Evolutionary conservation across 2,888 invertebrate species (phyloP).

Genomic region (Malthinus seriepunctatus): DNA sequence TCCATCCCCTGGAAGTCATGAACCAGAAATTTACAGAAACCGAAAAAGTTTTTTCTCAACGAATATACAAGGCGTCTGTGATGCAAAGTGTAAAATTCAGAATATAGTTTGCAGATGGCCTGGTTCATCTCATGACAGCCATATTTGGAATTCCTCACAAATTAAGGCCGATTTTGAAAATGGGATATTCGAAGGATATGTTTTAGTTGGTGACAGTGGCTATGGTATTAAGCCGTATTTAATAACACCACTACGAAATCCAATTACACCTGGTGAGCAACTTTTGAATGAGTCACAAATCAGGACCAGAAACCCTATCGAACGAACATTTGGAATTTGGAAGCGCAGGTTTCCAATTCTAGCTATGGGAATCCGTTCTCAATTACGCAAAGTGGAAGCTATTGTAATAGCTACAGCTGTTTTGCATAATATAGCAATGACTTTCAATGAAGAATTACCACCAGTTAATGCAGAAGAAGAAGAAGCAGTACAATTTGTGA

Average conservation of each 20-base stretch:
- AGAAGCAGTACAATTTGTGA: background rate
- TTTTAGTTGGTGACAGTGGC: constrained; percentile 38
- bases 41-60: constrained; percentile 37
- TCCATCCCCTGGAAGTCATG: constrained; percentile 26
- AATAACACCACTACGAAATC: constrained; percentile 34
- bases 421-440: no score
- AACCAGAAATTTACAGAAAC: constrained; percentile 39
- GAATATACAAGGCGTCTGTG: constrained; percentile 38
- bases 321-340: constrained; percentile 38
- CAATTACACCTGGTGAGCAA: constrained; percentile 23
- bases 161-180: constrained; percentile 13
- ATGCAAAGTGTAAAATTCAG: constrained; percentile 31
- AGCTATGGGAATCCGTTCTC: constrained; percentile 37
- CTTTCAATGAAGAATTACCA: no score
- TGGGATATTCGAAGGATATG: constrained; percentile 20
- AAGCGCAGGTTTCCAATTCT: constrained; percentile 42
- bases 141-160: constrained; percentile 15
- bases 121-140: constrained; percentile 27
- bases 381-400: constrained; percentile 30
- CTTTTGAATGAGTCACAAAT: constrained; percentile 36
- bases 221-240: constrained; percentile 36
- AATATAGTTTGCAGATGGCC: constrained; percentile 41
- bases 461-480: background rate
- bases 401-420: constrained; percentile 33
- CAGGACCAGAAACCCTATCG: constrained; percentile 36